Percentiles rank a stretch among this genome's conserved stretches.
Evolutionary conservation across 2,113 vertebrate species (phyloP).

Genomic region (Taurulus bubalis): DNA sequence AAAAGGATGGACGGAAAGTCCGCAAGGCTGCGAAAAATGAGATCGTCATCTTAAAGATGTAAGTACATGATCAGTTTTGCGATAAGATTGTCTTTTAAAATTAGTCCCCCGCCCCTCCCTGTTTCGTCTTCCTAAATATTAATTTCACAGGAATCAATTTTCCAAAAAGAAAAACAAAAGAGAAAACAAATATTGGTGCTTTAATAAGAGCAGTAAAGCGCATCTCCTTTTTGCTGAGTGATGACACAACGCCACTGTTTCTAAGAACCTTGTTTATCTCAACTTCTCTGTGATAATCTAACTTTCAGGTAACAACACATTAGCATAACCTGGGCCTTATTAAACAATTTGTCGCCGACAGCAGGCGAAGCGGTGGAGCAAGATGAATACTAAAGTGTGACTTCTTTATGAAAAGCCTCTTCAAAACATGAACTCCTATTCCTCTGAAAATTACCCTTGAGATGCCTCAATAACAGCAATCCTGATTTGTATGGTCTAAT

Average conservation of each 20-base stretch:
- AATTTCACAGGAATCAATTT: neutral
- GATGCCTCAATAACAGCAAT: conserved; percentile 5
- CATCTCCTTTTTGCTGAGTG: conserved; percentile 2
- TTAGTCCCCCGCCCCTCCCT: neutral
- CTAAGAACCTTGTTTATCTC: conserved; percentile 16
- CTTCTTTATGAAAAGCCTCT: conserved; percentile 28
- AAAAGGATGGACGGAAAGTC: conserved; percentile 96
- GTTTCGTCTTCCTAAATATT: neutral
- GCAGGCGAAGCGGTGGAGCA: neutral
- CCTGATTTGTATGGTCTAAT: neutral
- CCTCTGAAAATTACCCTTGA: conserved; percentile 31
- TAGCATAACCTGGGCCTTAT: conserved; percentile 53
- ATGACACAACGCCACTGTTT: conserved; percentile 26
- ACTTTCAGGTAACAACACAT: conserved; percentile 36
- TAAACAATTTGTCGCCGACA: conserved; percentile 33
- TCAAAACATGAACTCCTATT: conserved; percentile 25
- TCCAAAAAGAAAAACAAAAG: neutral
- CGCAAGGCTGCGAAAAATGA: conserved; percentile 98
- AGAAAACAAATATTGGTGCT: neutral
- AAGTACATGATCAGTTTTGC: conserved; percentile 65
- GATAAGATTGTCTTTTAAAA: neutral
- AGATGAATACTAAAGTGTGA: conserved; percentile 37
- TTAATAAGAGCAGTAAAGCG: neutral
- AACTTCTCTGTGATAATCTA: conserved; percentile 32
- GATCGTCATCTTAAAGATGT: conserved; percentile 98